phyloP scores from a whole-genome alignment of 1,140 invertebrate species.

The Papilio aristodemus region DNA sequence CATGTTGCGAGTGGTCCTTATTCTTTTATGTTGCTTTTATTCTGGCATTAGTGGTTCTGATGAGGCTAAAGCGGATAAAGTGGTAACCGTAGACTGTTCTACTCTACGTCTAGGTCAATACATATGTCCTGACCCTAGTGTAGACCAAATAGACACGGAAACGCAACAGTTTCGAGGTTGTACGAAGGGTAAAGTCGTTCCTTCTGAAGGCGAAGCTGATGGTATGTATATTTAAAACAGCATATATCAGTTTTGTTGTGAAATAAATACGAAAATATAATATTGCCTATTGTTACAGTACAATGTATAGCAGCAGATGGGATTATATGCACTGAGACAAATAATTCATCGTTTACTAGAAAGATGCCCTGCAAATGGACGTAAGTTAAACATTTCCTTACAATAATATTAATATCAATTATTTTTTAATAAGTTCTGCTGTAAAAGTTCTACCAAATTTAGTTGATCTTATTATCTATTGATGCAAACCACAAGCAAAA shows the following conservation, averaged over 20 bases:
- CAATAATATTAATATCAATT: not conserved
- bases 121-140: constrained; percentile 90
- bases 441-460: too few species aligned
- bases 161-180: constrained; percentile 95
- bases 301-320: constrained; percentile 90
- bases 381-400: constrained; percentile 82
- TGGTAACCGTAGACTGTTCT: constrained; percentile 82
- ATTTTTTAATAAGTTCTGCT: too few species aligned
- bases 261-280: not conserved
- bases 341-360: constrained; percentile 89
- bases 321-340: constrained; percentile 89
- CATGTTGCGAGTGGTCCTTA: constrained; percentile 32
- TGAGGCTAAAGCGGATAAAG: constrained; percentile 60
- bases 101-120: constrained; percentile 90
- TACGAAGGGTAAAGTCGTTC: constrained; percentile 75
- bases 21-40: constrained; percentile 50
- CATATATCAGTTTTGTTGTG: not conserved
- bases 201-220: constrained; percentile 88
- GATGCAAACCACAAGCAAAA: too few species aligned
- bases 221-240: constrained; percentile 75
- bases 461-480: too few species aligned
- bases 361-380: constrained; percentile 95
- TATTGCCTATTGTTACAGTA: constrained; percentile 81
- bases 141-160: constrained; percentile 90
- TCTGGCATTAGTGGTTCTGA: constrained; percentile 50